Percentiles rank a stretch among this genome's conserved stretches.
Conservation (phyloP, 2,113 vertebrate species). For the Sapajus apella region DNA sequence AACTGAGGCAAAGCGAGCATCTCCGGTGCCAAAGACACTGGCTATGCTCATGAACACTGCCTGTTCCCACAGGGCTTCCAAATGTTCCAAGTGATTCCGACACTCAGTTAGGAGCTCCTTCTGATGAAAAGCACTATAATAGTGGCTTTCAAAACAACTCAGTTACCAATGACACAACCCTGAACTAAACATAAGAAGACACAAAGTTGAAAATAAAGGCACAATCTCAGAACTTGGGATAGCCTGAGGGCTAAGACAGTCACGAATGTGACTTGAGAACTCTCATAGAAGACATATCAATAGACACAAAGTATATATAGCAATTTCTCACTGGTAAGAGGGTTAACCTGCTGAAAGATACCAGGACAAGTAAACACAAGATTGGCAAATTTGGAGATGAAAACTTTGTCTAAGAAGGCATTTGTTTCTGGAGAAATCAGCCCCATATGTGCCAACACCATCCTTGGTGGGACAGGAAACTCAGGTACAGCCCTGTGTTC, state of each 20-base stretch:
- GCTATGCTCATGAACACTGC: background rate
- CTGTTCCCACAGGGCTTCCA: background rate
- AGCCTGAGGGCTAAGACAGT: no score
- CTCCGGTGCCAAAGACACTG: background rate
- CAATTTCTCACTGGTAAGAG: background rate
- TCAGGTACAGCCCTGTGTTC: accelerated
- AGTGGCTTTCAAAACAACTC: background rate
- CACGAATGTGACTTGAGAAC: background rate
- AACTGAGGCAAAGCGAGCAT: no score
- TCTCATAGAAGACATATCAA: background rate
- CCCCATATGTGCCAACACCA: accelerated
- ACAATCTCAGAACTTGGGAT: background rate
- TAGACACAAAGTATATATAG: background rate
- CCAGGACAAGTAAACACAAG: background rate
- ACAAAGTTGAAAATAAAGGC: background rate
- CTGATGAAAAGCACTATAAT: background rate
- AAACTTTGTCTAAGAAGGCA: background rate
- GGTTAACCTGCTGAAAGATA: background rate
- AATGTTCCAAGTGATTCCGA: background rate
- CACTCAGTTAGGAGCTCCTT: background rate
- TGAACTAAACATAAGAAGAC: background rate
- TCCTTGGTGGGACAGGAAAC: background rate
- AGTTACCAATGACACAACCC: background rate
- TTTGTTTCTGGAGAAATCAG: background rate
- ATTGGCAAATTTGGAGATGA: background rate